Base-by-base conservation (phyloP, 2,888 invertebrate genomes). In the Cordilura impudica region DNA sequence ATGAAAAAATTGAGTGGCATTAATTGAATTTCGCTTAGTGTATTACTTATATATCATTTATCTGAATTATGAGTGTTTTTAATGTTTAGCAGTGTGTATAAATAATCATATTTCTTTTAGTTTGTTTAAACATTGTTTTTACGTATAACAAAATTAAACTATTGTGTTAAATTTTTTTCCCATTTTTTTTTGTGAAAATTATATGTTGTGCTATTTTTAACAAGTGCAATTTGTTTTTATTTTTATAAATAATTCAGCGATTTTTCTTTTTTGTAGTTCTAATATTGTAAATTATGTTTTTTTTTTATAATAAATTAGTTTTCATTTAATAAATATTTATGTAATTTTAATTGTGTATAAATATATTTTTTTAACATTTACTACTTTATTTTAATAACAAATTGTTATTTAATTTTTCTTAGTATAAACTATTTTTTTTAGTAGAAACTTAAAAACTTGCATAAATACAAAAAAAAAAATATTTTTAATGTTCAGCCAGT, bases 151-250 rank as follows among this genome's bases (percentile, higher is more conserved):
- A 39, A 65, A 49, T 29, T 51, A 58, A 45, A 60, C 16, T 73
- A 73, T 66, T 73, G 65, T 65, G 58, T 70, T 58, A 47, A 49
- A 56, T 61, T 56, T 39, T 23, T 39, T 47, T 47, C n/a, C 21
- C 2, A 29, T 39, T 23, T 66, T 77, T 65, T 16, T 54, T 66
- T n/a, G 60, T 72, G 67, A 67, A 74, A 63, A 69, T 65, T 61
- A 60, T 54, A 56, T 72, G 58, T 69, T 78, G 78, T 78, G 78
- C 78, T 78, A 69, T 69, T 73, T 70, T 45, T 78, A 78, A 78
- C 78, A 78, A 78, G 78, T 78, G 78, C 78, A 43, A 61, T 60
- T 65, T 26, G 29, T 39, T 60, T 5, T 61, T 49, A 7, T 49
- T 49, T 47, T 67, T 58, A 63, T 31, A 29, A 69, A 63, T 56